phyloP scores from a whole-genome alignment of 2,797 vertebrate genomes.

The Hyperoplus immaculatus region DNA sequence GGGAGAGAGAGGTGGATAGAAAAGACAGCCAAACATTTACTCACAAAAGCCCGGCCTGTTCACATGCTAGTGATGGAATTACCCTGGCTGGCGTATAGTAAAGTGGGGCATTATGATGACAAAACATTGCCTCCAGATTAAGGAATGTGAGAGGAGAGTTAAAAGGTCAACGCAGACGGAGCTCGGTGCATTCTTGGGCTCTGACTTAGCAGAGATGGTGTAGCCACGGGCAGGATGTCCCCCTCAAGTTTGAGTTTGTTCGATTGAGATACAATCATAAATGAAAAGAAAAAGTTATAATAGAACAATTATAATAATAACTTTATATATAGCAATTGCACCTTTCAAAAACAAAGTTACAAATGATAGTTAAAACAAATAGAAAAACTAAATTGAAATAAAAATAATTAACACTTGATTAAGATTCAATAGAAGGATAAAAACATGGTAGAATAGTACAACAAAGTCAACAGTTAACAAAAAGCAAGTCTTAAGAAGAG shows the following conservation, averaged over 20 bases:
- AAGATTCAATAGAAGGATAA: too few species aligned
- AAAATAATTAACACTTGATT: too few species aligned
- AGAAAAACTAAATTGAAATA: too few species aligned
- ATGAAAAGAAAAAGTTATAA: neutral
- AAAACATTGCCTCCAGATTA: constrained; percentile 66
- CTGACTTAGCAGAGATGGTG: constrained; percentile 65
- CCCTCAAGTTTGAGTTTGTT: constrained; percentile 28
- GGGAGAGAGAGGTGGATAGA: constrained; percentile 50
- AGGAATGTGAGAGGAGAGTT: constrained; percentile 75
- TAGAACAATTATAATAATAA: too few species aligned
- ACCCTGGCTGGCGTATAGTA: constrained; percentile 62
- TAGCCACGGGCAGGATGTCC: constrained; percentile 63
- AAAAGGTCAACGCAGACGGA: constrained; percentile 69
- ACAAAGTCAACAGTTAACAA: too few species aligned
- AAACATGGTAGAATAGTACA: too few species aligned
- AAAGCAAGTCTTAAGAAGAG: too few species aligned
- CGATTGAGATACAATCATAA: constrained; percentile 17
- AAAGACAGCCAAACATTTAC: constrained; percentile 37
- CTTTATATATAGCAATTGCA: too few species aligned
- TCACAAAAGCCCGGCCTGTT: constrained; percentile 64
- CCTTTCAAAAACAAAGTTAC: too few species aligned
- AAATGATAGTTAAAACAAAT: too few species aligned
- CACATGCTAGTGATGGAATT: constrained; percentile 69
- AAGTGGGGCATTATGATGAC: constrained; percentile 67
- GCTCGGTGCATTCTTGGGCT: constrained; percentile 71